Percentiles rank a stretch among this genome's conserved stretches.
Conservation (phyloP, 1,140 invertebrate genomes). For the Rhopalosiphum maidis region DNA sequence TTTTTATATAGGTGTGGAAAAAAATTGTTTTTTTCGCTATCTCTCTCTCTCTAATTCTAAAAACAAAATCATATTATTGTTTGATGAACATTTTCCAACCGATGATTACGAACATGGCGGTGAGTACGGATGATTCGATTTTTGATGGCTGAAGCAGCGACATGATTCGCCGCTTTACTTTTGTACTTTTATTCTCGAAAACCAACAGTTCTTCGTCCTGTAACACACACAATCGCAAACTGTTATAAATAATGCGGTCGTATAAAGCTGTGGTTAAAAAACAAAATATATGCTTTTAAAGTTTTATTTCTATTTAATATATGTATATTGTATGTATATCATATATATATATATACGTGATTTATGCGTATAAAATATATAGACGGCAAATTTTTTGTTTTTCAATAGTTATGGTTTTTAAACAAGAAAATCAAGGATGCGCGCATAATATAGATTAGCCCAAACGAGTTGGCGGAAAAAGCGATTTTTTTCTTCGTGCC, state of each 20-base stretch:
- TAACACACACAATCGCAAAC: neutral
- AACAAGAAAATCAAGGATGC: neutral
- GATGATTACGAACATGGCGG: conserved; percentile 36
- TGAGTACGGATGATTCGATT: conserved; percentile 28
- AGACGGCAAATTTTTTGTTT: neutral
- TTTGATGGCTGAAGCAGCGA: neutral
- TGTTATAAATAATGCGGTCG: neutral
- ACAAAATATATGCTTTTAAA: neutral
- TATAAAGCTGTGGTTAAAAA: neutral
- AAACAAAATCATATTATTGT: conserved; percentile 36
- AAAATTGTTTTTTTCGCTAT: conserved; percentile 33
- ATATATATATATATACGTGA: neutral
- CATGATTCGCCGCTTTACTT: conserved; percentile 5
- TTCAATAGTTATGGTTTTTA: neutral
- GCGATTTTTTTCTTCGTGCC: neutral
- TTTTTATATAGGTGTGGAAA: conserved; percentile 43
- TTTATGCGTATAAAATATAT: neutral
- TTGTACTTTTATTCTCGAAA: neutral
- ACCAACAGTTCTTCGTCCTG: neutral
- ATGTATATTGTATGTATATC: too few species aligned
- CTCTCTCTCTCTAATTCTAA: conserved; percentile 13
- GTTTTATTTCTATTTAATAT: neutral
- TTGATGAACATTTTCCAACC: conserved; percentile 48
- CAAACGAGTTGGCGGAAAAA: neutral
- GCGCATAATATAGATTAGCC: neutral